These are phyloP conservation scores for Protula sp. DNA, from an alignment of 2,888 invertebrate genomes.

Conservation along the genomic window DNA sequence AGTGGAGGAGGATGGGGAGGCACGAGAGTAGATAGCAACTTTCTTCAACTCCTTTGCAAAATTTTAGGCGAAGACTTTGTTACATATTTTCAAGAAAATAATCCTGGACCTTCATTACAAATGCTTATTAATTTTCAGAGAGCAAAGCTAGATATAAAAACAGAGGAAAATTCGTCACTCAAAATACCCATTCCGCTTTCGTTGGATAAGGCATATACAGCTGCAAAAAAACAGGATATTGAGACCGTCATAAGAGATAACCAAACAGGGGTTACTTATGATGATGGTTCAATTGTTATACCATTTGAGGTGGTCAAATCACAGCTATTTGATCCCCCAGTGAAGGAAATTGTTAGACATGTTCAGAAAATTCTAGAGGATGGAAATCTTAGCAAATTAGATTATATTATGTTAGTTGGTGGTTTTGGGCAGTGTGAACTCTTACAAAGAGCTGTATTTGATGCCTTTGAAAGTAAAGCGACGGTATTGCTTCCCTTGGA, in stretches of 20 bases:
- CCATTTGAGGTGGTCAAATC: background rate
- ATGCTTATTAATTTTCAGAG: background rate
- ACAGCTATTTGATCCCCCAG: background rate
- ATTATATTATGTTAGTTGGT: background rate
- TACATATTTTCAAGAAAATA: too few species aligned
- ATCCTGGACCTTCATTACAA: too few species aligned
- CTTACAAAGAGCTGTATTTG: background rate
- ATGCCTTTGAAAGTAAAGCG: background rate
- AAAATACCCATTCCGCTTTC: background rate
- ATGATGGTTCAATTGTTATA: too few species aligned
- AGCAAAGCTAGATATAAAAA: background rate
- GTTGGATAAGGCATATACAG: background rate
- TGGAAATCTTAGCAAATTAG: background rate
- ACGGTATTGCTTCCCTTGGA: background rate
- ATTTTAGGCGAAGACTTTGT: background rate
- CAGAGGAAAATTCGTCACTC: background rate
- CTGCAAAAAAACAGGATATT: too few species aligned
- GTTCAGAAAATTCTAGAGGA: background rate
- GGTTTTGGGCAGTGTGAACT: background rate
- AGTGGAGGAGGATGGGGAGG: background rate
- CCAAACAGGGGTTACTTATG: background rate
- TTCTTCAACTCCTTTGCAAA: background rate
- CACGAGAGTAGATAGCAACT: background rate
- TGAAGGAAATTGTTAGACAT: background rate
- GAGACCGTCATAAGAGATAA: background rate